These are phyloP conservation scores for Bursaphelenchus okinawaensis DNA, from an alignment of 2,888 invertebrate species.

Conservation along the genomic window DNA sequence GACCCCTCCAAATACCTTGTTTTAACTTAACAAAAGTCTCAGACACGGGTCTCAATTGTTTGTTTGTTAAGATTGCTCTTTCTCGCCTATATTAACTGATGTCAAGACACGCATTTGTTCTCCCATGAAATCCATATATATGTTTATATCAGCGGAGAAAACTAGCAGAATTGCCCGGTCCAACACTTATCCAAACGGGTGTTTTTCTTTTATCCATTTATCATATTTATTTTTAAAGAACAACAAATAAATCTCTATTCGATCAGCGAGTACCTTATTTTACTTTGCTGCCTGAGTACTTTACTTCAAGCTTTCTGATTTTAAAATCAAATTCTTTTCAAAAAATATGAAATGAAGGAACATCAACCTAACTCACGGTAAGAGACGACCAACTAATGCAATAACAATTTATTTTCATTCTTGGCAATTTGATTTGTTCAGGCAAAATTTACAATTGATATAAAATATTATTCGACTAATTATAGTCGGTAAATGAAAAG, in stretches of 20 bases:
- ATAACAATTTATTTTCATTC: background rate
- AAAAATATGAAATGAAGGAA: background rate
- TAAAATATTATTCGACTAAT: background rate
- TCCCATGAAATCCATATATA: background rate
- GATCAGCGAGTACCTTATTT: no score
- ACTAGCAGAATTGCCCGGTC: background rate
- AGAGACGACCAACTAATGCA: background rate
- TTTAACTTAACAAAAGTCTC: background rate
- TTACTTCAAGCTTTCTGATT: no score
- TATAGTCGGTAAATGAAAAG: background rate
- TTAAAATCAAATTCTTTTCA: background rate
- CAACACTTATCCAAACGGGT: background rate
- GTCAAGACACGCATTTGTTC: background rate
- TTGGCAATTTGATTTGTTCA: background rate
- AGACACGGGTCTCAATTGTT: background rate
- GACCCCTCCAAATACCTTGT: background rate
- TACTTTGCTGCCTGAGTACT: background rate
- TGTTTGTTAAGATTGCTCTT: background rate
- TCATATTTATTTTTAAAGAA: background rate
- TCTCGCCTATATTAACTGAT: background rate
- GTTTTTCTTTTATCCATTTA: background rate
- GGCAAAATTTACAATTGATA: background rate
- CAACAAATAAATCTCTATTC: background rate
- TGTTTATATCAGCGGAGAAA: background rate
- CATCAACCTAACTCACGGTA: background rate